phyloP scores from a whole-genome alignment of 2,113 vertebrate genomes.

The Pionites leucogaster region DNA sequence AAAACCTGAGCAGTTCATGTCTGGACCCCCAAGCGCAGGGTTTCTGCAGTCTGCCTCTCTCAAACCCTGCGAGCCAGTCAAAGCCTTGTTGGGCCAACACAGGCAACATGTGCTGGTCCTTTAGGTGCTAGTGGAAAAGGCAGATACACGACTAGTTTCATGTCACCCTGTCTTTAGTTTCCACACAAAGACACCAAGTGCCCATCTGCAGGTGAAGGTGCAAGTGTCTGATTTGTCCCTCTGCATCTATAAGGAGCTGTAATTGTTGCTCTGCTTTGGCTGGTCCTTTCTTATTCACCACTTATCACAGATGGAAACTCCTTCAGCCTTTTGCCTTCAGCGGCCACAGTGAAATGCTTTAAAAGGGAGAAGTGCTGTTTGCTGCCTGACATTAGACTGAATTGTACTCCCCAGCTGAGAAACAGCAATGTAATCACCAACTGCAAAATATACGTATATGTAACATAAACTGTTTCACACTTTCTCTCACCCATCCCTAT shows the following conservation, averaged over 20 bases:
- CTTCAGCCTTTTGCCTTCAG: background rate
- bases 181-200: background rate
- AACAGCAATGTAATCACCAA: background rate
- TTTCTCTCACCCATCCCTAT: background rate
- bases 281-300: background rate
- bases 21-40: background rate
- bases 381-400: background rate
- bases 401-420: background rate
- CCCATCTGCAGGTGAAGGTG: background rate
- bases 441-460: background rate
- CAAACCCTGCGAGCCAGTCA: background rate
- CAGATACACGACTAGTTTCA: background rate
- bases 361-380: background rate
- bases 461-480: background rate
- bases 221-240: background rate
- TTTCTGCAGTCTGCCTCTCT: background rate
- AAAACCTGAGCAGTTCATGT: background rate
- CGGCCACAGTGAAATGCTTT: background rate
- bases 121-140: background rate
- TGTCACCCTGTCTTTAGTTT: background rate
- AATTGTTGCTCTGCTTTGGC: background rate
- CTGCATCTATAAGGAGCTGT: background rate
- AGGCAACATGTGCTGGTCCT: accelerated
- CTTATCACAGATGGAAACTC: background rate
- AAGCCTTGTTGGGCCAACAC: background rate